A percentile compares a stretch with the other conserved stretches of the same genome.
Conservation (phyloP, 2,888 invertebrate genomes). For the Tipula lateralis region DNA sequence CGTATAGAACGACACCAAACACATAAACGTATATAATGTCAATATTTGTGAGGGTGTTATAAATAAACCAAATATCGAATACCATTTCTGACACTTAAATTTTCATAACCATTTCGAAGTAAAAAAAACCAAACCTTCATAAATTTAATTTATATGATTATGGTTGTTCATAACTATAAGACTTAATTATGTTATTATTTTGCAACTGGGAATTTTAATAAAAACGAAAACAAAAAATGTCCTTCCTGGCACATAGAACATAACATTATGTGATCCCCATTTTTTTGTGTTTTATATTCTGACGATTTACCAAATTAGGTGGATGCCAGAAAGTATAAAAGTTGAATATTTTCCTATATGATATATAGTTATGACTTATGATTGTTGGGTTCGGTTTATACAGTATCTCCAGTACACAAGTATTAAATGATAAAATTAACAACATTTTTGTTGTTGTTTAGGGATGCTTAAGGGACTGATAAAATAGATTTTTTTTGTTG, state of each 20-base stretch:
- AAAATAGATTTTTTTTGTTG: not conserved
- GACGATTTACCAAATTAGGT: not conserved
- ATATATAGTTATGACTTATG: not conserved
- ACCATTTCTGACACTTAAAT: not conserved
- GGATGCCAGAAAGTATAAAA: not conserved
- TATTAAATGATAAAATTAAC: conserved; percentile 3
- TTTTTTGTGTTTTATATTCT: not conserved
- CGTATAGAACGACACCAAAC: no score
- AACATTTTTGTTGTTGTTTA: not conserved
- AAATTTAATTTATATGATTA: not conserved
- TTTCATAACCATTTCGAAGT: not conserved
- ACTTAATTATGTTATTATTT: not conserved
- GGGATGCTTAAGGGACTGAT: not conserved
- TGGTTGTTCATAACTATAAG: not conserved
- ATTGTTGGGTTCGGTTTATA: not conserved
- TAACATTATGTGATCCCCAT: no score
- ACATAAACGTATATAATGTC: no score
- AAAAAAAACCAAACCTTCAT: not conserved
- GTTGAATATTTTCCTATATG: not conserved
- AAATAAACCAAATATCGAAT: no score
- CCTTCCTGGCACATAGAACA: not conserved
- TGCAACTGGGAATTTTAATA: not conserved
- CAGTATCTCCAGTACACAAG: not conserved
- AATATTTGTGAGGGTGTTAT: no score
- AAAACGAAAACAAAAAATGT: not conserved